Base-by-base conservation (phyloP, 2,888 invertebrate species). In the Chalcosyrphus nemorum region DNA sequence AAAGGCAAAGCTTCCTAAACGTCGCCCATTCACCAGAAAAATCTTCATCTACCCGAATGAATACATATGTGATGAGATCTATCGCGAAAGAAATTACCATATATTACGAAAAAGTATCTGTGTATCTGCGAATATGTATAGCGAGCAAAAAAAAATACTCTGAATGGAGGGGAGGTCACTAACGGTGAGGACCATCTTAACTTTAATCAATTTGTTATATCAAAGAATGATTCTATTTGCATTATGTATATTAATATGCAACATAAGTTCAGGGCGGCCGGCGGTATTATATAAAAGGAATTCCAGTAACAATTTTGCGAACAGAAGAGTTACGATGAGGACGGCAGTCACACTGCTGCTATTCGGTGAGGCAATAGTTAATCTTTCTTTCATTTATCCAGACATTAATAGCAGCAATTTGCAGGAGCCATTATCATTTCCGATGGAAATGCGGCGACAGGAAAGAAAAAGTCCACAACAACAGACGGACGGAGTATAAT, bases 201-300 rank as follows among this genome's bases (percentile, higher is more conserved):
- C 11, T 1, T 24, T 19, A 56, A 13, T 19, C 19, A 27, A 13
- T 56, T 35, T 35, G 35, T 19, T 19, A 35, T n/a, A n/a, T n/a
- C n/a, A 2, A 7, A 45, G 27, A 56, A 35, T 45, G 27, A 32
- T 19, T 63, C 19, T 24, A 65, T 63, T 74, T 63, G 54, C 63
- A 54, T 65, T 32, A 45, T 24, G 5, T 56, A 27, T 45, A 29
- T 35, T n/a, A 70, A 57, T 35, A 71, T 50, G 24, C 38, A n/a
- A 24, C 27, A 43, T 21, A 29, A 15, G 41, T 29, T 7, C 15
- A 7, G 19, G 24, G 24, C 4, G 24, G 4, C n/a, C n/a, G n/a
- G 43, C n/a, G 45, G 29, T 54, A n/a, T n/a, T n/a, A 61, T 77
- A 77, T 77, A 77, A 77, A 77, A 68, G 61, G 27, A 52, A 68